Base-by-base conservation (phyloP, 53 echinoderm and acorn worm genomes). In the Astropecten irregularis region DNA sequence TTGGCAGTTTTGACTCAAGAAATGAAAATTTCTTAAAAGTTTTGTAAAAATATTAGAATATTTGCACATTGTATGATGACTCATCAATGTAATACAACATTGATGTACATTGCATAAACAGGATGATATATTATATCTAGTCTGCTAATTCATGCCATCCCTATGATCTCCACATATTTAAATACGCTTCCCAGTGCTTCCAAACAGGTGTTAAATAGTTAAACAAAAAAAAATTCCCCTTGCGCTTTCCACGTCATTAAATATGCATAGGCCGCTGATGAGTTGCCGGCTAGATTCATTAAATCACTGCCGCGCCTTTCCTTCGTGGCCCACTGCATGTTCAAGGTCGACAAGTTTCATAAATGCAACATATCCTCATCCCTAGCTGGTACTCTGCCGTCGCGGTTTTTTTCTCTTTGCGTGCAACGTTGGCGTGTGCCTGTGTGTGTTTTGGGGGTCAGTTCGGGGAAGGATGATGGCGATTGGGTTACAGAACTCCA, bases 401-500 rank as follows among this genome's bases (percentile, higher is more conserved):
- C 42, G 42, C 42, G 11, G 11, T 42, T 42, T 42, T 42, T 42
- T 42, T 42, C 42, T 11, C 42, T 42, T 11, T 42, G 42, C 6
- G 11, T 42, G 42, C 42, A 8, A 11, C 42, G 11, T 42, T 6
- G 42, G 6, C 6, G 42, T 42, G 6, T 6, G 6, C 42, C 60
- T 77, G 60, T 77, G 44, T 62, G 42, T 44, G 6, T 11, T 42
- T 6, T 42, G 42, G 6, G 42, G 42, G 6, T 42, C n/a, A n/a
- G n/a, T n/a, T n/a, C n/a, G n/a, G n/a, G n/a, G n/a, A n/a, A n/a
- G n/a, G n/a, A 44, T 58, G 60, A 57, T 30, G 46, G 66, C 22
- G 81, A 74, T 74, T 74, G 74, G 57, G 74, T 74, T 74, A 74
- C 74, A 35, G 40, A 74, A 74, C 55, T 40, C 55, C 74, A 74